A percentile compares a stretch with the other conserved stretches of the same genome.
Evolutionary conservation across 1,140 invertebrate genomes (phyloP).

Genomic region (Ceratoteleas bidentatus): DNA sequence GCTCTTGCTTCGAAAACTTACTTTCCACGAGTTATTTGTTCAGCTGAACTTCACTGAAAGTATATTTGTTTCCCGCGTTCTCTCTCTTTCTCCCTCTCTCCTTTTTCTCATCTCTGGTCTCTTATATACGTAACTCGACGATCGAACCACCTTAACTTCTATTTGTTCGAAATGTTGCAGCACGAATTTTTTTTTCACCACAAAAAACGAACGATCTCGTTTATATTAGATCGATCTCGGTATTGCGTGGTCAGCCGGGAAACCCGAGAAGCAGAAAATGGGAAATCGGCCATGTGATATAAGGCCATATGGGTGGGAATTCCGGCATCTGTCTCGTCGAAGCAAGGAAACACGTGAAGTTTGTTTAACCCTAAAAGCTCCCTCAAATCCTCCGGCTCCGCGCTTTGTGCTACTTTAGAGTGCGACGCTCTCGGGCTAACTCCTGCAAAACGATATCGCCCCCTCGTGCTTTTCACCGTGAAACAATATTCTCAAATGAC

Average conservation of each 20-base stretch:
- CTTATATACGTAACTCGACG: conserved; percentile 53
- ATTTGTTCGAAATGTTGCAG: conserved; percentile 57
- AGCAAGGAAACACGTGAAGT: conserved; percentile 70
- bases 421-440: conserved; percentile 43
- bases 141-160: conserved; percentile 58
- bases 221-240: conserved; percentile 58
- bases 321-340: conserved; percentile 62
- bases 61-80: conserved; percentile 43
- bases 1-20: conserved; percentile 46
- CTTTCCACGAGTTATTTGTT: conserved; percentile 52
- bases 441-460: conserved; percentile 53
- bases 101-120: conserved; percentile 39
- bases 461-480: conserved; percentile 29
- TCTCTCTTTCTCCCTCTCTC: conserved; percentile 39
- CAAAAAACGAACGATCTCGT: conserved; percentile 53
- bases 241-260: conserved; percentile 52
- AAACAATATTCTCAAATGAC: conserved; percentile 51
- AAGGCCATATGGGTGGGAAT: conserved; percentile 70
- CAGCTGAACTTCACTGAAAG: conserved; percentile 57
- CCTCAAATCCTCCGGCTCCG: conserved; percentile 59
- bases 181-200: conserved; percentile 26
- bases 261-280: conserved; percentile 58
- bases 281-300: conserved; percentile 66
- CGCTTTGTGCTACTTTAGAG: conserved; percentile 52
- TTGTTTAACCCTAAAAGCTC: conserved; percentile 73